Evolutionary conservation across 2,888 invertebrate genomes (phyloP).

Genomic region (Ectemnius cavifrons): DNA sequence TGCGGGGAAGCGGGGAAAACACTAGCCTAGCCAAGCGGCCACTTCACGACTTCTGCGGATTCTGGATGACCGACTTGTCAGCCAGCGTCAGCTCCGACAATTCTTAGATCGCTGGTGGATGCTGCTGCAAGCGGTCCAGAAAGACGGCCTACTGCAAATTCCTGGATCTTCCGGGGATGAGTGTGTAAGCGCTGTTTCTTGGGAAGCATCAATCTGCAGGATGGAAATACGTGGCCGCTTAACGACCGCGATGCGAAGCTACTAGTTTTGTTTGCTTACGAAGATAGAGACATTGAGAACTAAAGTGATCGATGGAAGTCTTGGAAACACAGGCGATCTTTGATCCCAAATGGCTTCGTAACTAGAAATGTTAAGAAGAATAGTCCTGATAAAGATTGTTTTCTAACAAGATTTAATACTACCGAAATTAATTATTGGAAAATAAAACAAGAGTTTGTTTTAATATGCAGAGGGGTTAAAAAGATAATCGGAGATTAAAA

Average conservation of each 20-base stretch:
- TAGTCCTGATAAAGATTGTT: no score
- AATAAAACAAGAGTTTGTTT: no score
- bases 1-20: background rate
- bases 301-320: no score
- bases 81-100: background rate
- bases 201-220: constrained; percentile 32
- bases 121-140: background rate
- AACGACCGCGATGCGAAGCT: background rate
- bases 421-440: no score
- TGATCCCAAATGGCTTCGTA: no score
- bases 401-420: no score
- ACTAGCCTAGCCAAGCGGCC: no score
- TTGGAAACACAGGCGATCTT: background rate
- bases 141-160: constrained; percentile 9
- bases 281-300: background rate
- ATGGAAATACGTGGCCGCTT: constrained; percentile 19
- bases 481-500: no score
- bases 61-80: background rate
- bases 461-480: no score
- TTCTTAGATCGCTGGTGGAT: background rate
- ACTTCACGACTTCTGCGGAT: no score
- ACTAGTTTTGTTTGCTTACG: background rate
- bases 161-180: constrained; percentile 24
- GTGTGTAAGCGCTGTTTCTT: constrained; percentile 33
- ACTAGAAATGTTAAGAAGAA: no score